These are phyloP conservation scores for Philaethria dido DNA, from an alignment of 2,888 invertebrate species.

Conservation along the genomic window DNA sequence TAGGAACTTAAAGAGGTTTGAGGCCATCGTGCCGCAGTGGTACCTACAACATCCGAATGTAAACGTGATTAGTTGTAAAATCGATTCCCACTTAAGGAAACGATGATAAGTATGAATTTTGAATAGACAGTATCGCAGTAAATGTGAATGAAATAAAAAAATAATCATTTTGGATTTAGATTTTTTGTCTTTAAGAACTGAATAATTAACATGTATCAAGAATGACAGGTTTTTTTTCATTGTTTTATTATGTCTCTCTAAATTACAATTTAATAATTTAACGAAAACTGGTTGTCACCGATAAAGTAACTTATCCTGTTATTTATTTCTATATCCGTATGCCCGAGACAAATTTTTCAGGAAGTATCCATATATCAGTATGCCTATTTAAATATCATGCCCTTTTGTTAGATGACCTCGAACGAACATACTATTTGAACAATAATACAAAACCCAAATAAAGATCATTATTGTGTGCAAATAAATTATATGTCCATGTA, in stretches of 20 bases:
- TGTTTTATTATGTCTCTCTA: background rate
- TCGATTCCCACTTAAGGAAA: no score
- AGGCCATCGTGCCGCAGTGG: background rate
- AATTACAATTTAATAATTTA: background rate
- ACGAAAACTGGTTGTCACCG: background rate
- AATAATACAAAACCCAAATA: slow-evolving; percentile 16
- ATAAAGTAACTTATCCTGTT: background rate
- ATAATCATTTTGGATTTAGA: background rate
- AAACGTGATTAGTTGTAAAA: no score
- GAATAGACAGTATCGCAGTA: background rate
- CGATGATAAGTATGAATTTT: no score
- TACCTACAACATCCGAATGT: background rate
- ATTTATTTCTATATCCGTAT: background rate
- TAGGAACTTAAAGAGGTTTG: background rate
- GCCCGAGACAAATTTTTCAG: background rate
- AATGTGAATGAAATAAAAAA: background rate
- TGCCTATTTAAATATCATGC: slow-evolving; percentile 13
- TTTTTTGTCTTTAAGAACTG: background rate
- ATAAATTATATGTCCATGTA: background rate
- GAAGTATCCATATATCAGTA: slow-evolving; percentile 3
- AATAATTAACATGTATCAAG: background rate
- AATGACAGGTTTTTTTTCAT: background rate
- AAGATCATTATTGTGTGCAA: slow-evolving; percentile 4
- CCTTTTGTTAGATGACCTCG: slow-evolving; percentile 26
- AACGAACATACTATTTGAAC: slow-evolving; percentile 8